phyloP scores from a whole-genome alignment of 1,140 invertebrate species.

The Drosophila mojavensis region DNA sequence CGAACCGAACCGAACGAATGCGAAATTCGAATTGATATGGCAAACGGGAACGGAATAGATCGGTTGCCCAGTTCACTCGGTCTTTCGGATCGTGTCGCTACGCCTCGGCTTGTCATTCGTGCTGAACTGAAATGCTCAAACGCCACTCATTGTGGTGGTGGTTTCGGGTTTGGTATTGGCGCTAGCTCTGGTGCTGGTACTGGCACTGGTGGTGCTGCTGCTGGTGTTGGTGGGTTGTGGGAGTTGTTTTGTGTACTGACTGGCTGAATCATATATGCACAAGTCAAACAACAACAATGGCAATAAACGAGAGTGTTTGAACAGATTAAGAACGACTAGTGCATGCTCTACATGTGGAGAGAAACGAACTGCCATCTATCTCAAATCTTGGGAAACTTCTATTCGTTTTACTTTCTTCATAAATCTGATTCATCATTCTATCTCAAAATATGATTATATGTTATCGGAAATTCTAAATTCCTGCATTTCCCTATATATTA shows the following conservation, averaged over 20 bases:
- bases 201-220: constrained; percentile 8
- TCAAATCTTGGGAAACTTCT: no score
- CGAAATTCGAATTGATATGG: constrained; percentile 36
- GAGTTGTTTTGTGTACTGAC: constrained; percentile 53
- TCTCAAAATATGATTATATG: no score
- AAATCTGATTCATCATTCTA: no score
- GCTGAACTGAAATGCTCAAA: constrained; percentile 27
- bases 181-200: constrained; percentile 11
- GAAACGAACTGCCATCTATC: no score
- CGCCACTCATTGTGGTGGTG: constrained; percentile 54
- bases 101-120: not conserved
- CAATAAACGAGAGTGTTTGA: not conserved
- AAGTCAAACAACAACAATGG: not conserved
- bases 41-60: constrained; percentile 16
- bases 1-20: constrained; percentile 39
- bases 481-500: no score
- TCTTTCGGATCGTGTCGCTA: constrained; percentile 6
- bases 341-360: not conserved
- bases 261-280: constrained; percentile 58
- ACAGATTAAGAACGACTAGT: not conserved
- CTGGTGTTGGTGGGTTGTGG: constrained; percentile 31
- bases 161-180: no score
- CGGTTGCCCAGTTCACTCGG: constrained; percentile 2
- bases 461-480: no score
- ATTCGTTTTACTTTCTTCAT: no score